Evolutionary conservation across 2,113 vertebrate species (phyloP), one percentile per base, ranked within the genome.

Genomic region (Polyodon spathula): DNA sequence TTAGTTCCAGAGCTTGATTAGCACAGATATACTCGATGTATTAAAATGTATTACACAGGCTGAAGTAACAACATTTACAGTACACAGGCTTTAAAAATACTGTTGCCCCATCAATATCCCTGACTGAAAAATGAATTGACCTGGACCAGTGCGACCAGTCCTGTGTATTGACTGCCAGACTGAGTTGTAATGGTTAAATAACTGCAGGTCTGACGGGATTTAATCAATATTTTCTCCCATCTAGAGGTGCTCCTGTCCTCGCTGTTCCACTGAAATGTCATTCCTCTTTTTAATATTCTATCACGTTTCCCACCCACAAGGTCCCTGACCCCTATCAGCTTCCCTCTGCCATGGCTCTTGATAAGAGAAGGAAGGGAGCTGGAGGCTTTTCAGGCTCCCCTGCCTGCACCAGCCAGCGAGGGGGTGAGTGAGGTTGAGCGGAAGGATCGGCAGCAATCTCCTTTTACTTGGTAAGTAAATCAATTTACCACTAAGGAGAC

Each of bases 111-210:
- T 27, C 3, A 27, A 27, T 27, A 27, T 27, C 27, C 27, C 27
- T 27, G 27, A 3, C 27, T 27, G 27, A 27, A 27, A 27, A 27
- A 27, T 27, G 1, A 27, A 27, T 27, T 27, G 27, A 27, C 27
- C 27, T 27, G 27, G 27, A 3, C 3, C 27, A 27, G 27, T 27
- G 27, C 3, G 27, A 27, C 27, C 27, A 27, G 27, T 27, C 27
- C 3, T 27, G 27, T 27, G 27, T 27, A 3, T 27, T 27, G 27
- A 3, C 27, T 27, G 27, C 27, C 27, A 27, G 27, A 46, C 8
- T 5, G 58, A 50, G 62, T 54, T 46, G 40, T 53, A 59, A 55
- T 54, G 55, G 58, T 66, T 78, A 62, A 63, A 58, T 59, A 54
- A 59, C 27, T 41, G 40, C 37, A 12, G 15, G 14, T 56, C 52